Base-by-base conservation (phyloP, 2,113 vertebrate genomes). In the Dasyurus viverrinus region DNA sequence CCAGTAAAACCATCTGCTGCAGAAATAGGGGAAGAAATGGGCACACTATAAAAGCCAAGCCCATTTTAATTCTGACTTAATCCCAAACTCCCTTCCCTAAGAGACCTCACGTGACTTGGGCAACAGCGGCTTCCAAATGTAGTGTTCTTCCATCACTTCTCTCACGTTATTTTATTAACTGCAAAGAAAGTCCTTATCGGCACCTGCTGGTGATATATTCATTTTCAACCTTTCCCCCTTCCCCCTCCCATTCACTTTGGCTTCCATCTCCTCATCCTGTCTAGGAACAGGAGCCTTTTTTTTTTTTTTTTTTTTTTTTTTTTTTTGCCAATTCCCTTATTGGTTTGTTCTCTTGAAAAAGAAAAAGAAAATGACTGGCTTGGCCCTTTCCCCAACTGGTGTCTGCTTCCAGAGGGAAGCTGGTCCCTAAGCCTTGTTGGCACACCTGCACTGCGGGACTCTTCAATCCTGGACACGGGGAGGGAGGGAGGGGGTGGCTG, bases 1-100 rank as follows among this genome's bases (percentile, higher is more conserved):
- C 89, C 89, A 90, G 27, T 27, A 90, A 90, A 90, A 90, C 89
- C 89, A 90, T 52, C 89, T 90, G 46, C 89, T 52, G 47, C 47
- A 48, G 48, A 47, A 52, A 84, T 19, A 84, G n/a, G 68, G 68
- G 16, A 50, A 48, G n/a, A 90, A 90, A 90, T 30, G 46, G 48
- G 46, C 89, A 27, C 89, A 50, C 14, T 50, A 30, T 52, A 90
- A 90, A 90, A 90, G 89, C 89, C 89, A 90, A 90, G 46, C 89
- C 89, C 48, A 52, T 48, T 90, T 52, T 48, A 90, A 90, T 90
- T 90, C 89, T 90, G 89, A 90, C 48, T 90, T 90, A 90, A 52
- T 84, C 68, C n/a, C n/a, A 84, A 84, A 84, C 68, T 42, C 68
- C n/a, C 36, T 84, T 42, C 42, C n/a, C 68, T 84, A 84, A 84